phyloP scores from a whole-genome alignment of 2,797 vertebrate species.

The Cichlasoma orientale region DNA sequence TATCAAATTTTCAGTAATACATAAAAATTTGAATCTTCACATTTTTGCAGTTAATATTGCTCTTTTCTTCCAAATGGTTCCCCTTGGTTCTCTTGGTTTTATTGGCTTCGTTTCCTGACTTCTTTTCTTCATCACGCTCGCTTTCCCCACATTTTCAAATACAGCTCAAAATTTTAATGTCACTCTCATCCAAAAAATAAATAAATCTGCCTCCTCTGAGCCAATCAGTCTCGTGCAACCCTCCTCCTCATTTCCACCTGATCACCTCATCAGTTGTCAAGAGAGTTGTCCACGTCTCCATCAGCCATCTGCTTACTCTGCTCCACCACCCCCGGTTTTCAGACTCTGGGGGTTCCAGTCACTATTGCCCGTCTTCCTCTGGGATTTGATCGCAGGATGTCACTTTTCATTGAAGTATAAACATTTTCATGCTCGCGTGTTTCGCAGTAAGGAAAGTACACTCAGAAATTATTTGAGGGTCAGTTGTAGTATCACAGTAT shows the following conservation, averaged over 20 bases:
- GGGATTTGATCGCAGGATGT: background rate
- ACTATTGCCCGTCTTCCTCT: background rate
- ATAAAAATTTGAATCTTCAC: background rate
- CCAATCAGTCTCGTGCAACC: background rate
- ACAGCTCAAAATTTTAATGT: background rate
- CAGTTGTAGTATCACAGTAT: constrained; percentile 7
- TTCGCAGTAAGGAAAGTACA: rapidly evolving
- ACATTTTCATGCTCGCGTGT: background rate
- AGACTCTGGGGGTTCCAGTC: background rate
- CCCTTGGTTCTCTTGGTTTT: background rate
- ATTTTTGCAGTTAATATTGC: background rate
- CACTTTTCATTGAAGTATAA: background rate
- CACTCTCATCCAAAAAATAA: background rate
- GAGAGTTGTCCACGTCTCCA: background rate
- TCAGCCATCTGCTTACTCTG: constrained; percentile 1
- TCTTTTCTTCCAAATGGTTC: background rate
- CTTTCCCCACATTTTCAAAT: background rate
- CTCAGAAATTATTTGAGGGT: constrained; percentile 17
- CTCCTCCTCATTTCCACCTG: background rate
- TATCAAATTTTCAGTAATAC: background rate
- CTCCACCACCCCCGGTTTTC: background rate
- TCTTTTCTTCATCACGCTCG: background rate
- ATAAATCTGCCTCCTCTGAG: background rate
- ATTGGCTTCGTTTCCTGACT: background rate
- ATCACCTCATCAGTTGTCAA: background rate